These are phyloP conservation scores for Diorhabda carinulata DNA, from an alignment of 1,140 invertebrate species.

Conservation along the genomic window DNA sequence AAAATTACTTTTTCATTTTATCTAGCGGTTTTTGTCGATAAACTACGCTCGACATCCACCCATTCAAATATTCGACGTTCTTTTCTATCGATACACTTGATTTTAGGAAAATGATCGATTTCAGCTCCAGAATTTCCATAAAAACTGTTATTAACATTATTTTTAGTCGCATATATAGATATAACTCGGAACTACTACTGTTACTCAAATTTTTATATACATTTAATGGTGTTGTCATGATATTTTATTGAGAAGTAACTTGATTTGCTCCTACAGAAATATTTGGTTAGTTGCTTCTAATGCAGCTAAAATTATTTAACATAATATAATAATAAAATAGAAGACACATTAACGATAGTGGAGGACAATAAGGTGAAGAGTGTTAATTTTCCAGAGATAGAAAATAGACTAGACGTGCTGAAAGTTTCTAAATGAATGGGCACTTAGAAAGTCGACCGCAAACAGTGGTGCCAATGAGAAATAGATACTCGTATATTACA, in stretches of 20 bases:
- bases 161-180: no score
- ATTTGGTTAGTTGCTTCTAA: no score
- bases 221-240: no score
- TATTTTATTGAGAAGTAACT: no score
- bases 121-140: no score
- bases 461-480: slow-evolving; percentile 36
- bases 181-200: no score
- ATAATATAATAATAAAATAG: background rate
- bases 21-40: slow-evolving; percentile 38
- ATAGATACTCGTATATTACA: slow-evolving; percentile 24
- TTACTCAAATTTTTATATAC: no score
- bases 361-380: slow-evolving; percentile 5
- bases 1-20: slow-evolving; percentile 49
- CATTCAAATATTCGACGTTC: background rate
- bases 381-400: slow-evolving; percentile 30
- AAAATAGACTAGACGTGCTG: slow-evolving; percentile 42
- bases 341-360: slow-evolving; percentile 7
- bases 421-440: slow-evolving; percentile 44
- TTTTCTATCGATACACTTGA: background rate
- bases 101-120: background rate
- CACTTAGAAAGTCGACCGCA: slow-evolving; percentile 44
- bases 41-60: background rate
- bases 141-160: no score
- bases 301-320: no score
- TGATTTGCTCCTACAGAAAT: no score